Percentiles rank a stretch among this genome's conserved stretches.
Evolutionary conservation across 2,888 invertebrate species (phyloP).

Genomic region (Salticus scenicus): DNA sequence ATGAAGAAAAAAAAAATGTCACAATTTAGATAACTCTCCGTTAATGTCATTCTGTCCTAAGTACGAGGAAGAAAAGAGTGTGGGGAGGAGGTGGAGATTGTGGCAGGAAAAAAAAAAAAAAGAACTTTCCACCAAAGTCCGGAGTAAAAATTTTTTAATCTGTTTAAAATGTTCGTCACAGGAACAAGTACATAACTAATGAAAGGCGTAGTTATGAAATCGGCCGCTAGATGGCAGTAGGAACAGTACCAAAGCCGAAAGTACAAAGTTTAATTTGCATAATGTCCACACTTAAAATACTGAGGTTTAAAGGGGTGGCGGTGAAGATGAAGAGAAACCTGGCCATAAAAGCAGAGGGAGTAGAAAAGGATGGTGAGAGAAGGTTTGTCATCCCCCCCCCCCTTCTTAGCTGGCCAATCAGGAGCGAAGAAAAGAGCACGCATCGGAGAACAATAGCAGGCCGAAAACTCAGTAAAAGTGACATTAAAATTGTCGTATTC

Average conservation of each 20-base stretch:
- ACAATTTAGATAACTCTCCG: constrained; percentile 13
- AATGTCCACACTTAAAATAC: constrained; percentile 33
- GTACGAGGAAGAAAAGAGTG: background rate
- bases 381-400: background rate
- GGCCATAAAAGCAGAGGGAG: constrained; percentile 31
- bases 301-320: background rate
- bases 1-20: background rate
- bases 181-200: background rate
- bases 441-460: constrained; percentile 59
- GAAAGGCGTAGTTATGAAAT: background rate
- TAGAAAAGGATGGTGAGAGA: background rate
- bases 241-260: background rate
- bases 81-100: no score
- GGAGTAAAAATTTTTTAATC: no score
- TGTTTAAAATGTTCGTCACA: constrained; percentile 9
- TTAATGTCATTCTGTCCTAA: constrained; percentile 2
- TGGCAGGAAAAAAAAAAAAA: no score
- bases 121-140: no score
- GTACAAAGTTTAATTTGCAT: constrained; percentile 51
- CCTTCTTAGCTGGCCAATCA: constrained; percentile 31
- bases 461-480: constrained; percentile 61
- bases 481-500: constrained; percentile 66
- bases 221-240: constrained; percentile 36
- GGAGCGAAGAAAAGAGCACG: constrained; percentile 39
- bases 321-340: constrained; percentile 18